Evolutionary conservation across 1,140 invertebrate species (phyloP).

Genomic region (Sarcophaga bullata): DNA sequence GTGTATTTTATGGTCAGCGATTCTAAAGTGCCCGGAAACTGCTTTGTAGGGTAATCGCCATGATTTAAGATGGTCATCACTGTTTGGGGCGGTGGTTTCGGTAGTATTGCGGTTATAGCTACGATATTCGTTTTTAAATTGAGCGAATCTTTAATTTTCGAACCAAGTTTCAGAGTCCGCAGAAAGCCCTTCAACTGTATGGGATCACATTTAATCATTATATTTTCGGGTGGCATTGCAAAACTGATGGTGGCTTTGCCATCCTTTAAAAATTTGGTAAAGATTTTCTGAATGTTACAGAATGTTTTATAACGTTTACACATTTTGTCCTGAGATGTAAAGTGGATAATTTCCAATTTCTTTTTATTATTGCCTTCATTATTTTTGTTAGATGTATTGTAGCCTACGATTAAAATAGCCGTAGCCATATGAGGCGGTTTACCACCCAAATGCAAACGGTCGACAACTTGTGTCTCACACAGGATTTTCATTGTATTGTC

Average conservation of each 20-base stretch:
- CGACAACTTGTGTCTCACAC: constrained; percentile 73
- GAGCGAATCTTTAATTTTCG: constrained; percentile 71
- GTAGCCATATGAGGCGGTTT: constrained; percentile 67
- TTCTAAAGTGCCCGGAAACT: constrained; percentile 71
- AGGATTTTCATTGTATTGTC: constrained; percentile 72
- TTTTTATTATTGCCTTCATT: constrained; percentile 51
- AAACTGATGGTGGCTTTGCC: constrained; percentile 81
- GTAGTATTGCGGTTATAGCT: constrained; percentile 65
- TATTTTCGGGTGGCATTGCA: constrained; percentile 74
- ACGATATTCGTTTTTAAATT: constrained; percentile 68
- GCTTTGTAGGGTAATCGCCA: constrained; percentile 75
- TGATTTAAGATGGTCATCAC: constrained; percentile 72
- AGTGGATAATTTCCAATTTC: constrained; percentile 72
- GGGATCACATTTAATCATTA: constrained; percentile 74
- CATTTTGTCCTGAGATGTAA: constrained; percentile 72
- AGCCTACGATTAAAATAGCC: constrained; percentile 75
- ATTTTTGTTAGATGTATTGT: constrained; percentile 61
- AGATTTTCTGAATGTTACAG: constrained; percentile 74
- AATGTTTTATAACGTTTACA: constrained; percentile 76
- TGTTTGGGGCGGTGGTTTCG: constrained; percentile 65
- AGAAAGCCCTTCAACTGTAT: constrained; percentile 77
- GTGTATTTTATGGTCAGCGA: constrained; percentile 68
- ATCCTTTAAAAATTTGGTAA: constrained; percentile 75
- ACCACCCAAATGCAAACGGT: constrained; percentile 67
- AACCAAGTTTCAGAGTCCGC: constrained; percentile 70